Conservation (phyloP, 1,140 invertebrate species). For the Hycleus cichorii region DNA sequence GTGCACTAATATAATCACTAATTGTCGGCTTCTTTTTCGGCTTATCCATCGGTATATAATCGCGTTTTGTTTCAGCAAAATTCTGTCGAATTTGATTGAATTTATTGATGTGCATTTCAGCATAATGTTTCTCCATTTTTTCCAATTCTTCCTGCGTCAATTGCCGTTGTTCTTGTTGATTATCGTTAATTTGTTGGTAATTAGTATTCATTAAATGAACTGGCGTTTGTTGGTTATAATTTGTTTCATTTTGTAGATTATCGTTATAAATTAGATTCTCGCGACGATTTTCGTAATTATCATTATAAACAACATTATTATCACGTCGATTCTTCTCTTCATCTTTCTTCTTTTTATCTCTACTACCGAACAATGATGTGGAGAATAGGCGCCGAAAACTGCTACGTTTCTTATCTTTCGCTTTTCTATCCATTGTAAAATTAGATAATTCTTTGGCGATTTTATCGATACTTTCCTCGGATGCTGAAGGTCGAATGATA, state of each 20-base stretch:
- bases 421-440: constrained; percentile 32
- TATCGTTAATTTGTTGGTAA: constrained; percentile 2
- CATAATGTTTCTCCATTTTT: constrained; percentile 29
- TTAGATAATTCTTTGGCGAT: constrained; percentile 28
- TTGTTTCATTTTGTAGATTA: constrained; percentile 34
- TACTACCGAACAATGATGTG: constrained; percentile 25
- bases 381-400: constrained; percentile 34
- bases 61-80: constrained; percentile 17
- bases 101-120: constrained; percentile 29
- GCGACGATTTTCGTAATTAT: not conserved
- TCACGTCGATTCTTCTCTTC: constrained; percentile 10
- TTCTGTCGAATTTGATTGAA: constrained; percentile 28
- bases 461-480: constrained; percentile 32
- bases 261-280: constrained; percentile 23
- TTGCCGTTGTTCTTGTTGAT: not conserved
- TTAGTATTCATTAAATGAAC: constrained; percentile 2
- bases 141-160: constrained; percentile 9
- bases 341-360: constrained; percentile 35
- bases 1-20: constrained; percentile 25
- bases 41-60: constrained; percentile 30
- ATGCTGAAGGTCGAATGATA: constrained; percentile 28
- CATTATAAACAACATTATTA: constrained; percentile 24
- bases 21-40: constrained; percentile 8
- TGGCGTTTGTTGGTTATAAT: constrained; percentile 23
- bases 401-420: constrained; percentile 34